phyloP scores from a whole-genome alignment of 2,888 invertebrate genomes.

The Melanargia galathea region DNA sequence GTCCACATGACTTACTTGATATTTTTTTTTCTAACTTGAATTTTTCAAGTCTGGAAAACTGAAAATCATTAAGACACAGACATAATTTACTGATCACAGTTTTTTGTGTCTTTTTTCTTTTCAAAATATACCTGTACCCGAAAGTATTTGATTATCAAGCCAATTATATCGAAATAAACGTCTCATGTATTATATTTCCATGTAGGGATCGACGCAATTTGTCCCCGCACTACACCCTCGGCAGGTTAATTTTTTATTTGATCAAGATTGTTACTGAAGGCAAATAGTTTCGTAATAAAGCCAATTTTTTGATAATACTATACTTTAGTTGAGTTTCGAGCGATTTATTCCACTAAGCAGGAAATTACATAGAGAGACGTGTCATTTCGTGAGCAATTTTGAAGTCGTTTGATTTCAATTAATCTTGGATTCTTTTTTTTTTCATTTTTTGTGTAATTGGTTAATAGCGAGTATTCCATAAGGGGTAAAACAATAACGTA shows the following conservation, averaged over 20 bases:
- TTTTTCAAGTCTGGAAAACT: neutral
- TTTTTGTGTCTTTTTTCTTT: neutral
- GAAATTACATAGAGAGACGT: slow-evolving; percentile 68
- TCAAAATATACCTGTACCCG: neutral
- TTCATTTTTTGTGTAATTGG: slow-evolving; percentile 34
- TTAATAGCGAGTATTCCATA: slow-evolving; percentile 15
- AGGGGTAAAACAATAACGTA: slow-evolving; percentile 23
- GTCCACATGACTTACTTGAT: no score
- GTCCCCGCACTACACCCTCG: slow-evolving; percentile 64
- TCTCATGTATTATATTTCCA: slow-evolving; percentile 34
- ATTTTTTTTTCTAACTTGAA: no score
- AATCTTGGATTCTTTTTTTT: slow-evolving; percentile 66
- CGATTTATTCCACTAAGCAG: slow-evolving; percentile 60
- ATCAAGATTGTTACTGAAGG: slow-evolving; percentile 71
- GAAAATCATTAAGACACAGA: no score
- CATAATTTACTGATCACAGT: no score
- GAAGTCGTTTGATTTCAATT: slow-evolving; percentile 70
- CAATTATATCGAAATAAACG: slow-evolving; percentile 30
- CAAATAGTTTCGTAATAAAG: slow-evolving; percentile 77
- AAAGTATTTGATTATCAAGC: slow-evolving; percentile 23
- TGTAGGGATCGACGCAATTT: slow-evolving; percentile 70
- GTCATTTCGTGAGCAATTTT: slow-evolving; percentile 73
- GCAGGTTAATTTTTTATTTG: slow-evolving; percentile 76
- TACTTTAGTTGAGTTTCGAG: slow-evolving; percentile 56
- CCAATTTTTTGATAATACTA: slow-evolving; percentile 79